phyloP scores from a whole-genome alignment of 1,140 invertebrate species.

The Drosophila trapezifrons region DNA sequence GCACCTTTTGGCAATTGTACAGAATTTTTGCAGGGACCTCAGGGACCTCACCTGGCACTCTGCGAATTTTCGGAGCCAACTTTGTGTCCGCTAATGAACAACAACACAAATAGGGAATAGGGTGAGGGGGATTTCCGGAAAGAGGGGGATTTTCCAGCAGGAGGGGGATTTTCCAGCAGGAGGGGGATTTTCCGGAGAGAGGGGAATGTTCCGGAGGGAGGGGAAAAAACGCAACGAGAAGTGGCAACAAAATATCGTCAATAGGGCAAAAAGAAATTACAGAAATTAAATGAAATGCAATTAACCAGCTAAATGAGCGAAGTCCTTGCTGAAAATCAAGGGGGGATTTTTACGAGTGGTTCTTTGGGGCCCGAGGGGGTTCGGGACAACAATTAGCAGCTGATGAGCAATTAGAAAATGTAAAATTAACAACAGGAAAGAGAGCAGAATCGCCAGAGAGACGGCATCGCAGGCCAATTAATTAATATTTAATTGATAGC shows the following conservation, averaged over 20 bases:
- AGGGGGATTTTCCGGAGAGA: too few relatives aligned
- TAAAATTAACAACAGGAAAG: slow-evolving; percentile 49
- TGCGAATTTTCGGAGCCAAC: slow-evolving; percentile 41
- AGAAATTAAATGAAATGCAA: slow-evolving; percentile 68
- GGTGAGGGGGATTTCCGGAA: too few relatives aligned
- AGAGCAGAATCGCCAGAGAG: neutral
- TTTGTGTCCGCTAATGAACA: slow-evolving; percentile 72
- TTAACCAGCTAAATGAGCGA: slow-evolving; percentile 70
- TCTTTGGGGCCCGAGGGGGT: too few relatives aligned
- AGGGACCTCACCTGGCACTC: too few relatives aligned
- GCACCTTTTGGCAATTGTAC: neutral
- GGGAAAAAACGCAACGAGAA: slow-evolving; percentile 13
- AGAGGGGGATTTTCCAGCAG: too few relatives aligned
- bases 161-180: too few relatives aligned
- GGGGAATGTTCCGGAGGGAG: too few relatives aligned
- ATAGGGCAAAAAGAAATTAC: slow-evolving; percentile 49
- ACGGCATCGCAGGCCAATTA: slow-evolving; percentile 55
- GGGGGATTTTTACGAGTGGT: neutral
- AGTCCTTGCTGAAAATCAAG: slow-evolving; percentile 11
- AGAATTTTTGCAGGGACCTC: slow-evolving; percentile 21
- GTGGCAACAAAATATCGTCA: slow-evolving; percentile 58
- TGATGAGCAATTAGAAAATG: slow-evolving; percentile 75
- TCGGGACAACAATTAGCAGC: slow-evolving; percentile 53
- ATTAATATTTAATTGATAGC: slow-evolving; percentile 78
- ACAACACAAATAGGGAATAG: slow-evolving; percentile 51